These are phyloP conservation scores for Fragum sueziense DNA, from an alignment of 2,888 invertebrate species.

Conservation along the genomic window DNA sequence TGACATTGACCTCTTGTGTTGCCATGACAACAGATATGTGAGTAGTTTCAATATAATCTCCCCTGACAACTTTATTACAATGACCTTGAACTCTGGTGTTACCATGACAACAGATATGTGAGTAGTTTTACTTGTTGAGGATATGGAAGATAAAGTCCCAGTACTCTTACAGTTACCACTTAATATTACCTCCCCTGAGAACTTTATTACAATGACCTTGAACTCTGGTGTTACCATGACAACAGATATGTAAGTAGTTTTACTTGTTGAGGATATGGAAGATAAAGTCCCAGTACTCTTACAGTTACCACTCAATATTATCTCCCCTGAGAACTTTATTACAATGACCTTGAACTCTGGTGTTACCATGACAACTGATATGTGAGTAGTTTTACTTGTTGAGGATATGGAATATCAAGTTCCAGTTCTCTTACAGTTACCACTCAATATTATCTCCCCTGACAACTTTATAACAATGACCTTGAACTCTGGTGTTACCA, in stretches of 20 bases:
- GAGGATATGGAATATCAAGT: constrained; percentile 71
- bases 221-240: constrained; percentile 50
- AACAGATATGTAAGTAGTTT: constrained; percentile 69
- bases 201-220: constrained; percentile 55
- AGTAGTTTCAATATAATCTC: no score
- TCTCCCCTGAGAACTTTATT: constrained; percentile 57
- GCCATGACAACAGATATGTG: constrained; percentile 60
- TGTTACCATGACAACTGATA: constrained; percentile 55
- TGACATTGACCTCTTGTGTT: constrained; percentile 52
- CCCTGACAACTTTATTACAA: no score
- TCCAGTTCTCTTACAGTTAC: constrained; percentile 78
- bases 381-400: constrained; percentile 76
- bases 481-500: constrained; percentile 48
- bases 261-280: constrained; percentile 75
- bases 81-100: no score
- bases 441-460: constrained; percentile 63
- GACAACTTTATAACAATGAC: constrained; percentile 56
- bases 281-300: constrained; percentile 74
- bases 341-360: constrained; percentile 50
- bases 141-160: constrained; percentile 68
- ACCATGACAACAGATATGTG: no score
- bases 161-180: constrained; percentile 78
- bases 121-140: constrained; percentile 78
- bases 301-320: constrained; percentile 73
- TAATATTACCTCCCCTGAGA: constrained; percentile 50